Conservation (phyloP, 2,797 vertebrate species). For the Squalus acanthias region DNA sequence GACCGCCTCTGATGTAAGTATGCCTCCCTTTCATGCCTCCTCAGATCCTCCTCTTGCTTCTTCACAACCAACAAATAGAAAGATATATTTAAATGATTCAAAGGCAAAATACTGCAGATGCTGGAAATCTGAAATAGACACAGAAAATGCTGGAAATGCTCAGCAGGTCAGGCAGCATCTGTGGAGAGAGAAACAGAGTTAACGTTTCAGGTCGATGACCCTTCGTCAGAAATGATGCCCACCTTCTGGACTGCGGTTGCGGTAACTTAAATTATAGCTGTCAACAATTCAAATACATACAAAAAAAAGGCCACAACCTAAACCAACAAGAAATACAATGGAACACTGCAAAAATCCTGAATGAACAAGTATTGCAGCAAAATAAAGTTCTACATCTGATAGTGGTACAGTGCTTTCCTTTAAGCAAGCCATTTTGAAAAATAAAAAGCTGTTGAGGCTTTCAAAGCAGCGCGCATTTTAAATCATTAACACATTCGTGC, state of each 20-base stretch:
- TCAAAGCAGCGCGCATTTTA: background rate
- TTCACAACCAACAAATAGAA: background rate
- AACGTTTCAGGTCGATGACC: no score
- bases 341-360: background rate
- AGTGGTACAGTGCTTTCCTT: no score
- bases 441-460: background rate
- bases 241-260: background rate
- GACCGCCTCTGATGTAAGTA: background rate
- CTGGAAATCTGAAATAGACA: no score
- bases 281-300: background rate
- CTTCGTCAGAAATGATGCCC: no score
- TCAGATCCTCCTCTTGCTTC: background rate
- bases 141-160: no score
- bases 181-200: no score
- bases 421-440: background rate
- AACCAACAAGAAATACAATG: background rate
- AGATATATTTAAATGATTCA: background rate
- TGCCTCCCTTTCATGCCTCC: background rate
- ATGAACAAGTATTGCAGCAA: background rate
- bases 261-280: background rate
- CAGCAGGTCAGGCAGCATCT: no score
- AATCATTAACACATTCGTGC: background rate
- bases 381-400: background rate
- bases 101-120: no score
- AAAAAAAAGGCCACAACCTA: background rate